These are phyloP conservation scores for Drosophila pruinosa DNA, from an alignment of 1,140 invertebrate genomes.

Conservation along the genomic window DNA sequence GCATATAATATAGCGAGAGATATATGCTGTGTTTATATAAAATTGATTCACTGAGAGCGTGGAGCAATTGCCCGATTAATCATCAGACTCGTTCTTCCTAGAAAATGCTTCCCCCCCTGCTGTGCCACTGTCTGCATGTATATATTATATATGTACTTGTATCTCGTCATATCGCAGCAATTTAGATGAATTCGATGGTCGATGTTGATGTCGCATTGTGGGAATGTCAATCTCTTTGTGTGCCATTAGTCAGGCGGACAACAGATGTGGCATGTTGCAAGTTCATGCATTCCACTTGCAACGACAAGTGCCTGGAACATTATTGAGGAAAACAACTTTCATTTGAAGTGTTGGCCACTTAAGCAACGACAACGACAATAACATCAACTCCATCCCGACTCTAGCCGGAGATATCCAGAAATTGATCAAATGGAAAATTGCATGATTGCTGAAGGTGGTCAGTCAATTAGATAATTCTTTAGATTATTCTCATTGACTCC, in stretches of 20 bases:
- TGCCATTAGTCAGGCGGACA: slow-evolving; percentile 3
- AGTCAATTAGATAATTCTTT: no score
- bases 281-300: slow-evolving; percentile 18
- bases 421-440: slow-evolving; percentile 1
- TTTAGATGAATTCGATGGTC: background rate
- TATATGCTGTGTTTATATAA: background rate
- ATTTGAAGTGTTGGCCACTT: slow-evolving; percentile 48
- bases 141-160: background rate
- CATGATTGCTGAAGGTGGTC: no score
- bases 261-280: background rate
- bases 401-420: slow-evolving; percentile 6
- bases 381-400: background rate
- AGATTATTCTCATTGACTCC: no score
- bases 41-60: slow-evolving; percentile 38
- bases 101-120: background rate
- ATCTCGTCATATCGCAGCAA: background rate
- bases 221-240: background rate
- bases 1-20: background rate
- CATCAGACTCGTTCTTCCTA: slow-evolving; percentile 15
- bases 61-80: slow-evolving; percentile 38
- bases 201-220: background rate
- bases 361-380: slow-evolving; percentile 16
- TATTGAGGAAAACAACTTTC: slow-evolving; percentile 40
- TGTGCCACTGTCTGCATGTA: background rate
- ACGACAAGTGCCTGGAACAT: slow-evolving; percentile 10